These are phyloP conservation scores for Saguinus imperator DNA, from an alignment of 2,113 vertebrate genomes.

Conservation along the genomic window DNA sequence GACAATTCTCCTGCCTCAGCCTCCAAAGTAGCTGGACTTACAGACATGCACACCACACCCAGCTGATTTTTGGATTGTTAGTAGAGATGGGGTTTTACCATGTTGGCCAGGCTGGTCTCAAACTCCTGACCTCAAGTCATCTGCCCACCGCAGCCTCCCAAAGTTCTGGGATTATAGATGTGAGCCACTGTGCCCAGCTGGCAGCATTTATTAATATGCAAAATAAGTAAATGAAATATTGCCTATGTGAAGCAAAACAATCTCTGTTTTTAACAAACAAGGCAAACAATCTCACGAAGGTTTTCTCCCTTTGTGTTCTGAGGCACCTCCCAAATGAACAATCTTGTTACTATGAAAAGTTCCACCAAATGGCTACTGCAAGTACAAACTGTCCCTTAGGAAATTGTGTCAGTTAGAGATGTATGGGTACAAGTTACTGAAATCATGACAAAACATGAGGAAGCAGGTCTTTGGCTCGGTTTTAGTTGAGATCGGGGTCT, in stretches of 20 bases:
- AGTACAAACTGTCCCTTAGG: background rate
- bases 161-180: too few species aligned
- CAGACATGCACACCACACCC: too few species aligned
- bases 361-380: background rate
- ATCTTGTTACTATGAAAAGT: constrained; percentile 6
- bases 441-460: background rate
- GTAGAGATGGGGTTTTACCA: too few species aligned
- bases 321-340: constrained; percentile 1
- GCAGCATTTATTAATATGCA: constrained; percentile 4
- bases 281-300: background rate
- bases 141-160: too few species aligned
- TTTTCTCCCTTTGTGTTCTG: background rate
- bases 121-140: too few species aligned
- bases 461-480: background rate
- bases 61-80: too few species aligned
- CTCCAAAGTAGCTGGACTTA: too few species aligned
- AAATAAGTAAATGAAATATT: background rate
- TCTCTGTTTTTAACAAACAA: background rate
- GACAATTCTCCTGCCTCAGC: too few species aligned
- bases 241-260: background rate
- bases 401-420: background rate
- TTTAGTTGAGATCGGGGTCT: background rate
- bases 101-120: too few species aligned
- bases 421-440: background rate
- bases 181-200: too few species aligned